phyloP scores from a whole-genome alignment of 2,797 vertebrate genomes.

The Enteromius viviparus region DNA sequence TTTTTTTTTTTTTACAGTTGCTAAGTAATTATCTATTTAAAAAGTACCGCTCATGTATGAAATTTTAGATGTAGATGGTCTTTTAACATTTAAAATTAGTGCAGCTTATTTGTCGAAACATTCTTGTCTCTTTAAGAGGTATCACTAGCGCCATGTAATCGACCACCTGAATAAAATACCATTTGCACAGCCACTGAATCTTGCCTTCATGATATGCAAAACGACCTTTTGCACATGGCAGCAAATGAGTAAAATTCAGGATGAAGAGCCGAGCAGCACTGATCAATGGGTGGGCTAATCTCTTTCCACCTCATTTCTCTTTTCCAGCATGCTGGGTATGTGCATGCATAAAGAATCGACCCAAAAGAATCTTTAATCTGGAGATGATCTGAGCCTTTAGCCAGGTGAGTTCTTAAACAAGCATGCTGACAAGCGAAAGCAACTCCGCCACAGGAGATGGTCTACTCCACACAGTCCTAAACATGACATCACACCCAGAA shows the following conservation, averaged over 20 bases:
- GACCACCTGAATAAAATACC: neutral
- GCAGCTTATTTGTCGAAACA: neutral
- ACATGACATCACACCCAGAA: conserved; percentile 1
- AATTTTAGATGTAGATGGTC: neutral
- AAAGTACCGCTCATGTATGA: neutral
- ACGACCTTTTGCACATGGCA: neutral
- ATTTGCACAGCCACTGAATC: neutral
- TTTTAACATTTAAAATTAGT: neutral
- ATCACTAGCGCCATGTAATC: neutral
- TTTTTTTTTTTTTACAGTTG: neutral
- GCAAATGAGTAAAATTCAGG: neutral
- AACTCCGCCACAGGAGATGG: neutral
- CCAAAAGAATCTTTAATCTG: conserved; percentile 12
- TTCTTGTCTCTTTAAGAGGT: neutral
- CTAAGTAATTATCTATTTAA: neutral
- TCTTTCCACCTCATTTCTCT: conserved; percentile 21
- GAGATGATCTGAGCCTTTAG: conserved; percentile 22
- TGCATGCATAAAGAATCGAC: neutral
- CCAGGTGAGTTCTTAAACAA: conserved; percentile 14
- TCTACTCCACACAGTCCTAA: neutral
- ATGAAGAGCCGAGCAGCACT: conserved; percentile 3
- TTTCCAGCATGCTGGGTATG: conserved; percentile 4
- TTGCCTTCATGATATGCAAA: neutral
- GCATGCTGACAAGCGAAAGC: neutral
- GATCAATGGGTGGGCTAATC: conserved; percentile 19